Evolutionary conservation across 2,113 vertebrate species (phyloP).

Genomic region (Spea bombifrons): DNA sequence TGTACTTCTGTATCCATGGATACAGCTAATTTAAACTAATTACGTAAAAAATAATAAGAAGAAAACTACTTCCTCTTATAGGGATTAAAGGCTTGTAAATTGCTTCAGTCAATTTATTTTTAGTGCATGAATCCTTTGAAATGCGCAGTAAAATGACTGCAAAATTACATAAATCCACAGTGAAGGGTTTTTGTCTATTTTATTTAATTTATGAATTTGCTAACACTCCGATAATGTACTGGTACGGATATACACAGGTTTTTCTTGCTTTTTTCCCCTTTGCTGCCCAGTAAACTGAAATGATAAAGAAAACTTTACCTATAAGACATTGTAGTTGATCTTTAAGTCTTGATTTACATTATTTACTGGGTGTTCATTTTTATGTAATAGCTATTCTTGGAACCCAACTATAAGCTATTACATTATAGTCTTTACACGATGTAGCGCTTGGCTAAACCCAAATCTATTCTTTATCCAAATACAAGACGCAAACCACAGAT

Average conservation of each 20-base stretch:
- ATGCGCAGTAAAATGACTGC: conserved; percentile 56
- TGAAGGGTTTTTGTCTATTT: conserved; percentile 26
- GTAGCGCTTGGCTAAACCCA: too few relatives aligned
- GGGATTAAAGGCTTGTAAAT: conserved; percentile 65
- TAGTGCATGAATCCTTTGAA: conserved; percentile 56
- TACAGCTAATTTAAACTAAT: conserved; percentile 69
- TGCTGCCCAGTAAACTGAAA: background rate
- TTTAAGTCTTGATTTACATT: too few relatives aligned
- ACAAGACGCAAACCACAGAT: too few relatives aligned
- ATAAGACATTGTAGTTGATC: background rate
- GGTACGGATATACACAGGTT: conserved; percentile 1
- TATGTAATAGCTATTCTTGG: too few relatives aligned
- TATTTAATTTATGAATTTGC: conserved; percentile 9
- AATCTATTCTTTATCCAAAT: too few relatives aligned
- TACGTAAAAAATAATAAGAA: conserved; percentile 66
- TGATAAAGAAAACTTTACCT: background rate
- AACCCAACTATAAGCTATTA: too few relatives aligned
- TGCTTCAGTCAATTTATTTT: conserved; percentile 65
- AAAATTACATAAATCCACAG: conserved; percentile 51
- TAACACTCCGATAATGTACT: background rate
- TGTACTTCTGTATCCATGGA: conserved; percentile 64
- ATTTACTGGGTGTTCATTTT: too few relatives aligned
- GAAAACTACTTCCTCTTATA: conserved; percentile 69
- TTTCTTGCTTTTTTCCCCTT: background rate
- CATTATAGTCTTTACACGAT: too few relatives aligned